Conservation (phyloP, 2,888 invertebrate species). For the Hipparchia sbordonii region DNA sequence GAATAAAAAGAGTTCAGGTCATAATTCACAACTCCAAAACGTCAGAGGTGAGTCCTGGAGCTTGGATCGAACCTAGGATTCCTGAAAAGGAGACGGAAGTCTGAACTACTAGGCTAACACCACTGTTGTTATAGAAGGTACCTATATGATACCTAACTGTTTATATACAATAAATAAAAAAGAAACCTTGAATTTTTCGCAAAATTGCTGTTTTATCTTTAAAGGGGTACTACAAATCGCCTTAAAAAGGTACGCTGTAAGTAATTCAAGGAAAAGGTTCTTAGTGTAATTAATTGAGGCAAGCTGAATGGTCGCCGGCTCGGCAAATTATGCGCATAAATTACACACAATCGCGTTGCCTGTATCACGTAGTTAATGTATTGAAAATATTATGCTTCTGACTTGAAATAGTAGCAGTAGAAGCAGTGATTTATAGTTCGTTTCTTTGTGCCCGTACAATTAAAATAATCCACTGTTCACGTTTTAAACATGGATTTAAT, state of each 20-base stretch:
- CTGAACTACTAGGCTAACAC: too few relatives aligned
- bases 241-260: conserved; percentile 10
- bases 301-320: conserved; percentile 16
- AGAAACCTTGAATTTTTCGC: background rate
- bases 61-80: too few relatives aligned
- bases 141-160: too few relatives aligned
- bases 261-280: conserved; percentile 17
- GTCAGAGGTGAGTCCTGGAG: too few relatives aligned
- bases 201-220: background rate
- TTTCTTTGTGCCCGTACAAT: background rate
- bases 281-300: conserved; percentile 22
- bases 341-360: conserved; percentile 7
- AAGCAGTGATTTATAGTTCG: background rate
- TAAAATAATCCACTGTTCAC: background rate
- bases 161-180: background rate
- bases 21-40: too few relatives aligned
- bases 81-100: too few relatives aligned
- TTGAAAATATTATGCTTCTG: conserved; percentile 20
- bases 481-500: too few relatives aligned
- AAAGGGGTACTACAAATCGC: conserved; percentile 18
- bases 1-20: too few relatives aligned
- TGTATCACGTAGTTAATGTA: conserved; percentile 21
- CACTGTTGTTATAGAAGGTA: too few relatives aligned
- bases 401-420: conserved; percentile 4
- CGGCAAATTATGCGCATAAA: conserved; percentile 22